Percentiles rank a stretch among this genome's conserved stretches.
These are phyloP conservation scores for Globicephala melas DNA, from an alignment of 2,113 vertebrate genomes.

Conservation along the genomic window DNA sequence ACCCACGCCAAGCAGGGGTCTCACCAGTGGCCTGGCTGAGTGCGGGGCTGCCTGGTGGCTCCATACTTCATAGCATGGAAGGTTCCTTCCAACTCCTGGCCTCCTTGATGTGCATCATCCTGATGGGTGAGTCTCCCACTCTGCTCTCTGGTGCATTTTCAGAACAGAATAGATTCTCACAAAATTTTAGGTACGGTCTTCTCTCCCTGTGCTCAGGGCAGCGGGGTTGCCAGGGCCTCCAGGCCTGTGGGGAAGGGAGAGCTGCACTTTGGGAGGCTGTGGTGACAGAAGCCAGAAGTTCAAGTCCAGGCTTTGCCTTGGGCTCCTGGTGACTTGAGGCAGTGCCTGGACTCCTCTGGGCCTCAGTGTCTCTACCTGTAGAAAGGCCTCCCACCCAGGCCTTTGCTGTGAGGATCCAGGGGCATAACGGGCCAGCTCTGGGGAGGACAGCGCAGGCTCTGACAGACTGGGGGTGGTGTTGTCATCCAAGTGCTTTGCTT, in stretches of 20 bases:
- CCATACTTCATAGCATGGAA: constrained; percentile 51
- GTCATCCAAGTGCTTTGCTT: not conserved
- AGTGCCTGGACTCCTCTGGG: not conserved
- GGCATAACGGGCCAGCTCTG: not conserved
- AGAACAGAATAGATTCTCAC: not conserved
- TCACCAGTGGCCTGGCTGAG: not conserved
- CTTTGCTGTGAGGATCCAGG: not conserved
- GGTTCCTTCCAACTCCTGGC: constrained; percentile 42
- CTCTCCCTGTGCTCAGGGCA: not conserved
- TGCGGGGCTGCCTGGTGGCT: not conserved
- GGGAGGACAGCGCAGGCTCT: not conserved
- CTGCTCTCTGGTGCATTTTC: not conserved
- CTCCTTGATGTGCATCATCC: constrained; percentile 43
- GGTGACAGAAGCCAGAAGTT: not conserved
- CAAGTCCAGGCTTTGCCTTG: not conserved
- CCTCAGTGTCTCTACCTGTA: not conserved
- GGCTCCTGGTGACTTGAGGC: not conserved
- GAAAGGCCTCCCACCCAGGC: not conserved
- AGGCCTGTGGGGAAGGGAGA: not conserved
- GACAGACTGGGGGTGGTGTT: not conserved
- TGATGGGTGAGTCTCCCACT: constrained; percentile 57
- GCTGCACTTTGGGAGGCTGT: not conserved
- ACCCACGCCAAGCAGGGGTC: not conserved
- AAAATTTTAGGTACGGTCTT: not conserved
- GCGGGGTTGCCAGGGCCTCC: not conserved